These are phyloP conservation scores for Tethya wilhelma DNA, from an alignment of 37 sponge, comb jelly and placozoan species.

Conservation along the genomic window DNA sequence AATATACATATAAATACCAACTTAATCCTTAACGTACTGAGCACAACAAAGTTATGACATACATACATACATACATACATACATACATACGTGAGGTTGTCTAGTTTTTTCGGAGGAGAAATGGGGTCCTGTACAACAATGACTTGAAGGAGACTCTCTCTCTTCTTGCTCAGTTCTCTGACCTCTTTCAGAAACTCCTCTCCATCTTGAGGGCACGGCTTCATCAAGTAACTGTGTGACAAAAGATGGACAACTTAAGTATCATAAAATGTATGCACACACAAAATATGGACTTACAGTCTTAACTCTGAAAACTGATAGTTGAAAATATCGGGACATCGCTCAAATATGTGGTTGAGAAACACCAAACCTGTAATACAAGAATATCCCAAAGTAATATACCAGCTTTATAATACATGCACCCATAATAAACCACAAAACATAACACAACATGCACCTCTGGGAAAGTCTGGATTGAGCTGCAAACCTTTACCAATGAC, in stretches of 20 bases:
- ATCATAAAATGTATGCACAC: not conserved
- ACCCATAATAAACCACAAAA: no score
- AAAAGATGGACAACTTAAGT: not conserved
- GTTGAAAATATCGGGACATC: constrained; percentile 14
- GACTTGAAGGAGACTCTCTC: constrained; percentile 18
- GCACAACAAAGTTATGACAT: no score
- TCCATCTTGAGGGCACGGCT: constrained; percentile 15
- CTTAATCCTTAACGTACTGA: not conserved
- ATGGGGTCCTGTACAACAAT: constrained; percentile 27
- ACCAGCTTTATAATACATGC: no score
- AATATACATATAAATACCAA: not conserved
- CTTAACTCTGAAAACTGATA: not conserved
- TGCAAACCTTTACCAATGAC: constrained; percentile 22
- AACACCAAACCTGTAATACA: constrained; percentile 37
- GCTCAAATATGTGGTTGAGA: constrained; percentile 27
- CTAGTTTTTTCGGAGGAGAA: constrained; percentile 27
- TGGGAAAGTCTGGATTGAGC: constrained; percentile 39
- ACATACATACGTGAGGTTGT: constrained; percentile 24
- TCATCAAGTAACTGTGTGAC: constrained; percentile 45
- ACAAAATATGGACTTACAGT: constrained; percentile 16
- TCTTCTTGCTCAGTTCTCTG: constrained; percentile 10
- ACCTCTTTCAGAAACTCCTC: constrained; percentile 40
- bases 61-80: not conserved
- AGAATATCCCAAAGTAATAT: not conserved
- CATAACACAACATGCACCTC: no score